phyloP scores from a whole-genome alignment of 2,113 vertebrate species.

The zebrafish (Danio rerio) region DNA sequence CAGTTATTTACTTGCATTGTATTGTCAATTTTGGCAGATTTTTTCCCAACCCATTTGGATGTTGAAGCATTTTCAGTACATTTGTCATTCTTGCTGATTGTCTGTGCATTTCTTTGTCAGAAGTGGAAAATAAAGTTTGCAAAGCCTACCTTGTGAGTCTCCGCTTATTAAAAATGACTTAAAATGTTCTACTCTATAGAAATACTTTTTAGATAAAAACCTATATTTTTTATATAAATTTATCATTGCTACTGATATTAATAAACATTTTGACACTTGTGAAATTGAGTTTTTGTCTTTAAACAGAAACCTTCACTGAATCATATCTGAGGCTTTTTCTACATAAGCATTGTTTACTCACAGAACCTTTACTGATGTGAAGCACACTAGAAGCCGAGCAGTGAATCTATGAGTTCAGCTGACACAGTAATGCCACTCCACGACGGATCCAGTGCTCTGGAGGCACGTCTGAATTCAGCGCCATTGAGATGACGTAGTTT shows the following conservation, averaged over 20 bases:
- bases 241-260: not conserved
- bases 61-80: conserved; percentile 64
- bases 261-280: too few species aligned
- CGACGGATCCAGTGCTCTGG: conserved; percentile 85
- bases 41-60: conserved; percentile 47
- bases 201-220: not conserved
- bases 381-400: not conserved
- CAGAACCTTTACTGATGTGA: not conserved
- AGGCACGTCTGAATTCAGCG: conserved; percentile 76
- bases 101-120: conserved; percentile 64
- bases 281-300: not conserved
- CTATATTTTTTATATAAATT: not conserved
- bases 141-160: conserved; percentile 42
- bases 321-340: not conserved
- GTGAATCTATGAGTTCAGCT: conserved; percentile 79
- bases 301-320: not conserved
- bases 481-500: conserved; percentile 86
- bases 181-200: not conserved
- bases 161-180: not conserved
- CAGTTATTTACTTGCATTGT: not conserved
- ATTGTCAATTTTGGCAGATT: not conserved
- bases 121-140: conserved; percentile 68
- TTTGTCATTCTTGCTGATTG: conserved; percentile 66
- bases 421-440: conserved; percentile 84
- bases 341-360: not conserved